Evolutionary conservation across 2,113 vertebrate genomes (phyloP).

Genomic region (Arothron firmamentum): DNA sequence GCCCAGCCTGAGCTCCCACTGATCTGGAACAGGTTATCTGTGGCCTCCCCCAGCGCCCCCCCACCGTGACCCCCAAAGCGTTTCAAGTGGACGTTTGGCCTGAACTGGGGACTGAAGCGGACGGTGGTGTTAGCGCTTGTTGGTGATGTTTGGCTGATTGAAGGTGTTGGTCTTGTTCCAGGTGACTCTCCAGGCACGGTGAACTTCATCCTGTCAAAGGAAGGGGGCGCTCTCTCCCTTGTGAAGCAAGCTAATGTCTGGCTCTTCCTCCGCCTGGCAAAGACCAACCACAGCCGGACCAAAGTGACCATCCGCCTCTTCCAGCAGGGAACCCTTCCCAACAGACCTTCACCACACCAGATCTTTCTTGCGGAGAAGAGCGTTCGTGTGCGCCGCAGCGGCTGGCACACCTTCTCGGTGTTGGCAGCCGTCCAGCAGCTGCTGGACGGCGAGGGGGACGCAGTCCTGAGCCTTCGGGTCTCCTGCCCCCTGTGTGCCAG

Average conservation of each 20-base stretch:
- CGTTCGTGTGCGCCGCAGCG: conserved; percentile 90
- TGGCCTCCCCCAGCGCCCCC: too few species aligned
- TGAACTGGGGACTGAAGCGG: too few species aligned
- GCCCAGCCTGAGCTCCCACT: too few species aligned
- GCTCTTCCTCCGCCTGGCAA: conserved; percentile 91
- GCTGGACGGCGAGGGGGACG: conserved; percentile 58
- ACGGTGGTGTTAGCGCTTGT: too few species aligned
- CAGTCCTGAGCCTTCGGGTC: conserved; percentile 79
- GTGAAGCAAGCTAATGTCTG: conserved; percentile 93
- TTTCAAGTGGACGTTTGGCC: too few species aligned
- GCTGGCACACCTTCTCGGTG: conserved; percentile 92
- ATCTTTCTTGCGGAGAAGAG: conserved; percentile 83
- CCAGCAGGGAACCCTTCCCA: conserved; percentile 70
- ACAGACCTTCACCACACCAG: conserved; percentile 57
- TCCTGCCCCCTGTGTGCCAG: conserved; percentile 88
- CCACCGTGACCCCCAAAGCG: too few species aligned
- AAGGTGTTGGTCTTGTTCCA: conserved; percentile 48
- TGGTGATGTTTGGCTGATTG: too few species aligned
- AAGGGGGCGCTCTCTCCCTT: conserved; percentile 84
- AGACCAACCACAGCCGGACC: conserved; percentile 87
- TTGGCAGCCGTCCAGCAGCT: conserved; percentile 80
- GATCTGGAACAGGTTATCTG: too few species aligned
- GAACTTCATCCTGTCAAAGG: conserved; percentile 91
- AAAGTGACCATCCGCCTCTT: conserved; percentile 87
- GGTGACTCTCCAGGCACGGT: conserved; percentile 78